Base-by-base conservation (phyloP, 2,797 vertebrate species). In the Muscicapa striata region DNA sequence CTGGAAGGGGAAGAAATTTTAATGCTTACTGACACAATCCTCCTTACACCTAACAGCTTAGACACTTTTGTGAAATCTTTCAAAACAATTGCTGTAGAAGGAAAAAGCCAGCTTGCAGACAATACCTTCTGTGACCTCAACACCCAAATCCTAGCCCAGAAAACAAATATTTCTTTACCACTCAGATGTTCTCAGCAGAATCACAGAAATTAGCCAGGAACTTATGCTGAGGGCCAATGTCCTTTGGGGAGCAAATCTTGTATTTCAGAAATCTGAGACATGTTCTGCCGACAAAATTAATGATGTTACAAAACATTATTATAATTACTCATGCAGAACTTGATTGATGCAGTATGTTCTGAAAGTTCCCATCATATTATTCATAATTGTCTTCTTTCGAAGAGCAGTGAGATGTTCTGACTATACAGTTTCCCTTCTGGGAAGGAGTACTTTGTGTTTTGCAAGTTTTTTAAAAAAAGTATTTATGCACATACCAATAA, bases 341-440 rank as follows among this genome's bases (percentile, higher is more conserved):
- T 84, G 72, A 92, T 58, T 84, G 79, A 92, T 88, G 83, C 51
- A 38, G 70, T 76, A 64, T 92, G 92, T 91, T 96, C 88, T 80
- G 48, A 91, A 94, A 95, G 66, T 75, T 88, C 74, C 43, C 85
- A 55, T 81, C 88, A 41, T 74, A 22, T 89, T 94, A 75, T 76
- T 95, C 34, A 38, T 84, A 80, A 84, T 82, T 92, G 59, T 89
- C 72, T 82, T 92, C 70, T 87, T 93, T 84, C 49, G 15, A 93
- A 87, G 78, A 83, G 43, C 73, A 91, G 36, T 45, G 84, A 81
- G 63, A 85, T 83, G 23, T 77, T 96, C 76, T 85, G 69, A 87
- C 66, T 73, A 19, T 64, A 87, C n/a, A 77, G 41, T 70, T 92
- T 90, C 32, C 49, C 76, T 81, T 90, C 84, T 66, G 75, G 59